Conservation (phyloP, 2,113 vertebrate species). For the Rhizomys pruinosus region DNA sequence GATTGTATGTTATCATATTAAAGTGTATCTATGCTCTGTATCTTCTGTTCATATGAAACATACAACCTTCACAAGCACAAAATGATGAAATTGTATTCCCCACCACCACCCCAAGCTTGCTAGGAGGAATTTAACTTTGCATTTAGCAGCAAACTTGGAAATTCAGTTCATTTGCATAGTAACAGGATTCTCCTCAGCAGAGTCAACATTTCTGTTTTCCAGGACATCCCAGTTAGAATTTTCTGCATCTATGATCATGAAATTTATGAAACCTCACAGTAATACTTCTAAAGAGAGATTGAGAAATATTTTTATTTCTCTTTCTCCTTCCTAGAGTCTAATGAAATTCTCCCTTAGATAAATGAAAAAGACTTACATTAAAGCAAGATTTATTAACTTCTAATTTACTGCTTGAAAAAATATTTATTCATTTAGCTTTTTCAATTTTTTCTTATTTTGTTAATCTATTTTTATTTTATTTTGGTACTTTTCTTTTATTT, state of each 20-base stretch:
- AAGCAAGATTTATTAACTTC: neutral
- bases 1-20: neutral
- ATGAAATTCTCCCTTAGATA: no score
- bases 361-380: no score
- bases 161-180: neutral
- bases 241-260: neutral
- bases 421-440: neutral
- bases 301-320: neutral
- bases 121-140: neutral
- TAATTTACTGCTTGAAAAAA: neutral
- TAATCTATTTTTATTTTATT: no score
- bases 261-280: neutral
- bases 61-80: neutral
- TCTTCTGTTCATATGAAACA: neutral
- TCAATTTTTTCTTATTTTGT: no score
- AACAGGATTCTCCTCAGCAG: neutral
- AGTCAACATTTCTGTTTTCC: neutral
- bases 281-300: neutral
- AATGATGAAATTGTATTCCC: neutral
- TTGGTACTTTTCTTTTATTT: no score
- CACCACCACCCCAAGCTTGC: neutral
- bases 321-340: neutral
- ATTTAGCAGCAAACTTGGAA: neutral
- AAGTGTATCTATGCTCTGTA: neutral
- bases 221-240: fast-evolving